Evolutionary conservation across 2,797 vertebrate genomes (phyloP), one percentile per base, ranked within the genome.

Genomic region (Balearica regulorum): DNA sequence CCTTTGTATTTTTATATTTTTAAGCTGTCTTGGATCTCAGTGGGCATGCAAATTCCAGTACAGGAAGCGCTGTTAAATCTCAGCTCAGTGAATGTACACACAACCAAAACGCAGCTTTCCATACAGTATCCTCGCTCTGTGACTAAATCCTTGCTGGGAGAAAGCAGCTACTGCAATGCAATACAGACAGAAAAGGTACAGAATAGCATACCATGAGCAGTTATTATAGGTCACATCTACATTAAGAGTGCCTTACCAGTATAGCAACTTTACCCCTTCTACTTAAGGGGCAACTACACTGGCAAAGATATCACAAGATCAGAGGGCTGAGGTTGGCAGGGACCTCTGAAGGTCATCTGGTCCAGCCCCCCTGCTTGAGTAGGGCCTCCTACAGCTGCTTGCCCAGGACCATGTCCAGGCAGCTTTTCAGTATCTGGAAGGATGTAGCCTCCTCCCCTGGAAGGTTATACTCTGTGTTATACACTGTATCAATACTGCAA

Each of bases 61-160:
- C 8, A 39, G 62, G 26, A 37, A 71, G 5, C 6, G 43, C 18
- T 66, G 16, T 37, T 66, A 71, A 85, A 83, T 78, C 55, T 62
- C 39, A 44, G 43, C n/a, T 41, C 60, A 60, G 16, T 14, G 41
- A 83, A 80, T 2, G 14, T 13, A 62, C 11, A 41, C 54, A 54
- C 5, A 55, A 62, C 6, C 7, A 43, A 69, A 92, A 68, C 7
- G 20, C 41, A 89, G 17, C 9, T 69, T 87, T 70, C 43, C 41
- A 18, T 18, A 62, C 8, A 64, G 9, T 7, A 28, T 11, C 31
- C 24, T 87, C 0, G 0, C 31, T 65, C 54, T 54, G 3, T 44
- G 11, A 16, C 80, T n/a, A 78, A 78, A 87, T 9, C 37, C 37
- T 39, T 69, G 9, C 26, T 0, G 0, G 7, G 8, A 81, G 9